Base-by-base conservation (phyloP, 2,113 vertebrate species). In the Catharus fuscescens region DNA sequence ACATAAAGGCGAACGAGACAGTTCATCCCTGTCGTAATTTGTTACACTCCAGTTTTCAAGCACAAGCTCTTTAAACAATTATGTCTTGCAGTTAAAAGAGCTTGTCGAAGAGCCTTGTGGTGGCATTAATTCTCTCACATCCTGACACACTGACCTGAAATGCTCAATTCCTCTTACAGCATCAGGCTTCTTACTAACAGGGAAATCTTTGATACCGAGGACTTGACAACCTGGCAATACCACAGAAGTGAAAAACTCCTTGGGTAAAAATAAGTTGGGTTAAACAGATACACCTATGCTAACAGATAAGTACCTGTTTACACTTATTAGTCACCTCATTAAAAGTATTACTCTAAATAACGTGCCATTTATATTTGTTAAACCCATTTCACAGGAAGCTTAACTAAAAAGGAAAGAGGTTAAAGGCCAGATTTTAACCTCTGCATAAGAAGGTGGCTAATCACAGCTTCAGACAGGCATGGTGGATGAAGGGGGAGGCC, bases 111-210 rank as follows among this genome's bases (percentile, higher is more conserved):
- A 90, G 79, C 28, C 81, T 73, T 66, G 62, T 45, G 74, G 38
- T 24, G 73, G 36, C 3, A 3, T 74, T 96, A 95, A 92, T 96
- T 95, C 93, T 86, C 93, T 86, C 50, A n/a, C 1, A 14, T 93
- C 92, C 88, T 96, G 95, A 96, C 93, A 96, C 90, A 96, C 81
- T 96, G 92, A 96, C 90, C 93, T 93, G 76, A 92, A 94, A 95
- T 56, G 61, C 62, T 91, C 90, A 95, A 95, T 81, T 92, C 92
- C 57, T 48, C 86, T 87, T 94, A 80, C 1, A 4, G 72, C 88
- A 93, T 76, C 91, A 88, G 77, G 76, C 78, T 90, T 80, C 87
- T 95, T 77, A 93, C 47, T 85, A 66, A 70, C 60, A 82, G 67
- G 31, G 90, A 93, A 94, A 95, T 96, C 96, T 94, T 74, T 88